Evolutionary conservation across 2,113 vertebrate species (phyloP).

Genomic region (Paracanthobrama guichenoti): DNA sequence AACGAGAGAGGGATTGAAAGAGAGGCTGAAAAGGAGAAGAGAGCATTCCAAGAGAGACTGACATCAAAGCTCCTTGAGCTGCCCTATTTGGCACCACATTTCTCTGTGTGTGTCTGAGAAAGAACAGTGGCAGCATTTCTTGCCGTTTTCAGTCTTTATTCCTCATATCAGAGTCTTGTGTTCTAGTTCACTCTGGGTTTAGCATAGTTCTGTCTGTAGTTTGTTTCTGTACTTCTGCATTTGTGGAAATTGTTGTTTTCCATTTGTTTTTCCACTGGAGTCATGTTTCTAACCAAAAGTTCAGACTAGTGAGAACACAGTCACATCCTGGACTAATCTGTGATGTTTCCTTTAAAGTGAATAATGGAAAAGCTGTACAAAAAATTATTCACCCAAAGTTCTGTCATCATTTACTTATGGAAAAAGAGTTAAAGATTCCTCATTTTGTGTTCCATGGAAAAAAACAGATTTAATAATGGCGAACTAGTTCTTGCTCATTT

Average conservation of each 20-base stretch:
- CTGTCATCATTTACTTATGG: background rate
- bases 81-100: conserved; percentile 56
- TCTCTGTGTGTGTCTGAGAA: conserved; percentile 23
- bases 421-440: background rate
- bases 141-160: background rate
- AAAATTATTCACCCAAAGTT: background rate
- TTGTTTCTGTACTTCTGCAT: background rate
- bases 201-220: background rate
- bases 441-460: background rate
- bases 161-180: background rate
- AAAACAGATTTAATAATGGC: background rate
- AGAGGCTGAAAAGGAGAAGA: conserved; percentile 49
- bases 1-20: conserved; percentile 38
- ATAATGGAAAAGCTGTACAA: background rate
- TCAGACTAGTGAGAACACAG: background rate
- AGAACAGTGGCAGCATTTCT: background rate
- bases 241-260: background rate
- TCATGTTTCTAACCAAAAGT: background rate
- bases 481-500: background rate
- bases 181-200: background rate
- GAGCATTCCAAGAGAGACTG: conserved; percentile 51
- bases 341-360: background rate
- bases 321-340: background rate
- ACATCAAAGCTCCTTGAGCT: conserved; percentile 62
- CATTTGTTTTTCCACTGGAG: background rate